phyloP scores from a whole-genome alignment of 23 tunicate species.

The Ciona savignyi region DNA sequence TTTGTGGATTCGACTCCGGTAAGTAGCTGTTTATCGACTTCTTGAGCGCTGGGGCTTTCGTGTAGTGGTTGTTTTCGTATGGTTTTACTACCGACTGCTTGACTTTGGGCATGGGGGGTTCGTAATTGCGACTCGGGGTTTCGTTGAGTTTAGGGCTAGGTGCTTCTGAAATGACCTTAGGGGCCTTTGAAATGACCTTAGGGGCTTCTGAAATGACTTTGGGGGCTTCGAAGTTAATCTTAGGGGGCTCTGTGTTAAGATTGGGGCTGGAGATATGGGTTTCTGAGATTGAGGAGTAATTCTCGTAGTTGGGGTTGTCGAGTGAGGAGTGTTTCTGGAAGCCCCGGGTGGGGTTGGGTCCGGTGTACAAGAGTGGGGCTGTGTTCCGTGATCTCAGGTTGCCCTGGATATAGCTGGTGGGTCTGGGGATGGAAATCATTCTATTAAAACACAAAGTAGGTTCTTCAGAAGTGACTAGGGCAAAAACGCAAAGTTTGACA shows the following conservation, averaged over 20 bases:
- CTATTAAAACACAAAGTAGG: too few relatives aligned
- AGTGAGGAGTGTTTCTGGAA: conserved; percentile 9
- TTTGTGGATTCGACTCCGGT: too few relatives aligned
- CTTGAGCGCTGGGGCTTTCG: too few relatives aligned
- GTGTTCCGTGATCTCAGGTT: neutral
- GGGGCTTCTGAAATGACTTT: neutral
- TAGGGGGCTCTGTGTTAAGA: neutral
- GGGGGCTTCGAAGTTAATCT: neutral
- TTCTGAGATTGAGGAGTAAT: conserved; percentile 3
- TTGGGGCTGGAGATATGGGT: neutral
- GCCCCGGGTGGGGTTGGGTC: neutral
- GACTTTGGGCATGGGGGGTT: too few relatives aligned
- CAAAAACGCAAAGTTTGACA: too few relatives aligned
- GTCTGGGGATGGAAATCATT: neutral
- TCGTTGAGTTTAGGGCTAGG: neutral
- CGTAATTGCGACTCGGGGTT: too few relatives aligned
- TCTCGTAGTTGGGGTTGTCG: conserved; percentile 71
- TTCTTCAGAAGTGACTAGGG: too few relatives aligned
- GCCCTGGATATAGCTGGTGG: neutral
- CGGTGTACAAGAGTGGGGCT: neutral
- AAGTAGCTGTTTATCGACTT: too few relatives aligned
- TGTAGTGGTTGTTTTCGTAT: too few relatives aligned
- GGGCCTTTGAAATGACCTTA: neutral
- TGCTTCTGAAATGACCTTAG: neutral
- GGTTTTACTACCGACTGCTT: too few relatives aligned